Base-by-base conservation (phyloP, 2,888 invertebrate genomes). In the Volucella inflata region DNA sequence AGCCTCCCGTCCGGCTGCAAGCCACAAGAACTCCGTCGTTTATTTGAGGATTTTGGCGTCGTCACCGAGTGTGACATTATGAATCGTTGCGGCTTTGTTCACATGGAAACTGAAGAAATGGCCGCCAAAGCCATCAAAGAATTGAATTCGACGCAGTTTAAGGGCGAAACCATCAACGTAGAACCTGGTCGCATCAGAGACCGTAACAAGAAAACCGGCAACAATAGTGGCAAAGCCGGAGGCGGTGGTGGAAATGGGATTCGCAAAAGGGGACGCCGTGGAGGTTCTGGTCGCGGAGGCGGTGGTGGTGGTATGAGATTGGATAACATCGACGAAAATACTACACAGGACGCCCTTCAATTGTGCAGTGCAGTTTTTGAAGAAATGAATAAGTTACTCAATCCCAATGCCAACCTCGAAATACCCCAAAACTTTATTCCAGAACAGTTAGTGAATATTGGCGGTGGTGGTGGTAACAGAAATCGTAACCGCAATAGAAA, bases 1-100 rank as follows among this genome's bases (percentile, higher is more conserved):
- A 97, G 98, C 92, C 93, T 98, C 91, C 96, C 97, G 77, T 95
- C 96, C 89, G 96, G 96, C 89, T 96, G 97, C 88, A 95, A 96
- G 89, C 95, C 95, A 72, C 96, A 96, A 89, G 97, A 98, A 89
- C 93, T 98, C 57, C 94, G 96, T 59, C 95, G 95, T 87, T 93
- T 98, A 64, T 98, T 98, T 93, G 95, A 96, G 88, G 95, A 96
- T 68, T 97, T 96, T 92, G 98, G 98, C 57, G 94, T 94, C 74
- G 98, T 98, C 8, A 96, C 96, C 16, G 98, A 98, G 92, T 98
- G 98, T 92, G 98, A 98, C 91, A 97, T 98, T 78, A 96, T 98
- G 93, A 98, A 98, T 91, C 95, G 97, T 83, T 98, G 97, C 92
- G 98, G 98, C 10, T 98, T 98, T 93, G 96, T 98, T 64, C 98